phyloP scores from a whole-genome alignment of 2,888 invertebrate species.

The Lordiphosa fenestrarum region DNA sequence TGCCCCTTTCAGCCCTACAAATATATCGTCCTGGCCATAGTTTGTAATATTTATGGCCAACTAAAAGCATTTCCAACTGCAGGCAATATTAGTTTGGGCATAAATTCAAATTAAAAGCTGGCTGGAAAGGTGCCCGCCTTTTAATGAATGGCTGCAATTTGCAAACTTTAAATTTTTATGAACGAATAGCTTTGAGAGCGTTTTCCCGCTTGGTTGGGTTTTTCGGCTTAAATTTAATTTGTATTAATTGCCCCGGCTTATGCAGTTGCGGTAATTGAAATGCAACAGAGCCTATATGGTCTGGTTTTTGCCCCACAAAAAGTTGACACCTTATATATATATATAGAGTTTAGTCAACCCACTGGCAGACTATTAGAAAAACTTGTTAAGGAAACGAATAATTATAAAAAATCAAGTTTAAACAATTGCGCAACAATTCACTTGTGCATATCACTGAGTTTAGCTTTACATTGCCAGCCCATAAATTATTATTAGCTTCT shows the following conservation, averaged over 20 bases:
- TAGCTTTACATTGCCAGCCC: constrained; percentile 30
- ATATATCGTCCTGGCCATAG: constrained; percentile 62
- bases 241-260: constrained; percentile 43
- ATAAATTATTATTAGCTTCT: constrained; percentile 20
- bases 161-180: constrained; percentile 53
- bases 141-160: constrained; percentile 60
- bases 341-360: constrained; percentile 21
- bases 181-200: constrained; percentile 63
- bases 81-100: constrained; percentile 58
- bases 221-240: constrained; percentile 47
- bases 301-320: constrained; percentile 38
- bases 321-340: constrained; percentile 1
- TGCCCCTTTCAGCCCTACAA: constrained; percentile 27
- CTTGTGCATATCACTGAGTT: constrained; percentile 38
- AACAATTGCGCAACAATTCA: constrained; percentile 41
- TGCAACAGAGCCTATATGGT: constrained; percentile 1
- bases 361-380: constrained; percentile 18
- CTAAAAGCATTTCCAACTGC: constrained; percentile 69
- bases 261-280: constrained; percentile 15
- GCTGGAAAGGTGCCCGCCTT: constrained; percentile 34
- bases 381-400: constrained; percentile 43
- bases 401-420: constrained; percentile 47
- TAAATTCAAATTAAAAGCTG: constrained; percentile 70
- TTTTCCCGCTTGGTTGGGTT: constrained; percentile 48
- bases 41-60: constrained; percentile 66